These are phyloP conservation scores for Eupsilia transversa DNA, from an alignment of 2,888 invertebrate species.

Conservation along the genomic window DNA sequence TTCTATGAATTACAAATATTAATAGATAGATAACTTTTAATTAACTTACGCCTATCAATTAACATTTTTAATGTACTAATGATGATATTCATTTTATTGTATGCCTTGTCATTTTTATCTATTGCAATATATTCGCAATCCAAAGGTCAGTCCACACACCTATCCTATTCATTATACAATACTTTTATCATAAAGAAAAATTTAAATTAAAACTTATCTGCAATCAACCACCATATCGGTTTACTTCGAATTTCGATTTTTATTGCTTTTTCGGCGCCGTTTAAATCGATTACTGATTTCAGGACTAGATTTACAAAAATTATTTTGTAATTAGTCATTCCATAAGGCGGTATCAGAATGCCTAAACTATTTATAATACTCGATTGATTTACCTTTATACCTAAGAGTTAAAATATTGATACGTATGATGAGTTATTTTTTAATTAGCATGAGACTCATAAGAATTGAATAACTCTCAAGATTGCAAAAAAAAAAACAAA, in stretches of 20 bases:
- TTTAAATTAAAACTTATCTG: neutral
- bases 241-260: constrained; percentile 37
- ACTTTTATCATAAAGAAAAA: constrained; percentile 5
- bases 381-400: neutral
- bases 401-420: neutral
- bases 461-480: neutral
- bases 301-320: constrained; percentile 22
- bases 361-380: neutral
- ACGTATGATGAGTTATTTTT: too few relatives aligned
- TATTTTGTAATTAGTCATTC: constrained; percentile 11
- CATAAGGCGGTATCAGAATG: too few relatives aligned
- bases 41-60: neutral
- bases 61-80: neutral
- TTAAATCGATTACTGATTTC: constrained; percentile 34
- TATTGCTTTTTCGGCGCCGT: constrained; percentile 45
- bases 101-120: constrained; percentile 6
- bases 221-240: constrained; percentile 22
- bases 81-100: neutral
- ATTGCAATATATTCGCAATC: constrained; percentile 21
- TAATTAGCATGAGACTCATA: neutral
- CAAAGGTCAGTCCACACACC: constrained; percentile 10
- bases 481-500: neutral
- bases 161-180: constrained; percentile 8
- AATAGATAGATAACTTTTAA: neutral
- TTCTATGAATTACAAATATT: constrained; percentile 24